A percentile compares a stretch with the other conserved stretches of the same genome.
These are phyloP conservation scores for Hippocampus comes DNA, from an alignment of 2,113 vertebrate genomes.

Conservation along the genomic window DNA sequence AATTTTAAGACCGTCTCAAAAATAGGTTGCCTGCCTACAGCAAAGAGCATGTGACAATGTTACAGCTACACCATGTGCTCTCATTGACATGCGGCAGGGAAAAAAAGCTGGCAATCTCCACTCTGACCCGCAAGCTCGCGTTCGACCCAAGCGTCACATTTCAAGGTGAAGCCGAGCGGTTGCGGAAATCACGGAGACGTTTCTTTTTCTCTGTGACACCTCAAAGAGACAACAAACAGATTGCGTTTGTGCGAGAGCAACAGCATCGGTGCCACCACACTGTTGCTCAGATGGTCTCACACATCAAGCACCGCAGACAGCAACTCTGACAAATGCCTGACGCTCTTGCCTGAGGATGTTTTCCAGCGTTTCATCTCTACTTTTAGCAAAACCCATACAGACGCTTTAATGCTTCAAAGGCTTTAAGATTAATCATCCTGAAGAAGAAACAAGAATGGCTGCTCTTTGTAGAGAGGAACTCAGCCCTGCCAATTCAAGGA, in stretches of 20 bases:
- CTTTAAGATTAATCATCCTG: neutral
- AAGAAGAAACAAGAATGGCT: neutral
- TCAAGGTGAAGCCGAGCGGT: slow-evolving; percentile 14
- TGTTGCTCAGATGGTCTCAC: slow-evolving; percentile 6
- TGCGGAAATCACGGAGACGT: neutral
- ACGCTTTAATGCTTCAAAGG: slow-evolving; percentile 1
- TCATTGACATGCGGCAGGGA: slow-evolving; percentile 50
- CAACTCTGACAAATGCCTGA: slow-evolving; percentile 15
- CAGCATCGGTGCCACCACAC: slow-evolving; percentile 9
- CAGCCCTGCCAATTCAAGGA: neutral
- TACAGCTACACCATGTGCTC: slow-evolving; percentile 22
- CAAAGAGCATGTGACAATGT: slow-evolving; percentile 17
- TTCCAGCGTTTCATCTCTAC: neutral
- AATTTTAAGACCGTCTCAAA: slow-evolving; percentile 38
- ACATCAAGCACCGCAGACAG: slow-evolving; percentile 57
- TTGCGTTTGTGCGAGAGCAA: slow-evolving; percentile 14
- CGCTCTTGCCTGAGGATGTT: neutral
- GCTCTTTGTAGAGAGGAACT: neutral
- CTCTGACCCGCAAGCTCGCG: slow-evolving; percentile 35
- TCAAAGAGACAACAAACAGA: slow-evolving; percentile 11
- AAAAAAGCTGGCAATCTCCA: slow-evolving; percentile 25
- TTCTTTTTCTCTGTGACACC: neutral
- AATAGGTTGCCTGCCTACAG: slow-evolving; percentile 44
- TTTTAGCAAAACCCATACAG: neutral
- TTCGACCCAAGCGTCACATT: slow-evolving; percentile 7